Conservation (phyloP, 2,888 invertebrate species). For the Teinopalpus imperialis region DNA sequence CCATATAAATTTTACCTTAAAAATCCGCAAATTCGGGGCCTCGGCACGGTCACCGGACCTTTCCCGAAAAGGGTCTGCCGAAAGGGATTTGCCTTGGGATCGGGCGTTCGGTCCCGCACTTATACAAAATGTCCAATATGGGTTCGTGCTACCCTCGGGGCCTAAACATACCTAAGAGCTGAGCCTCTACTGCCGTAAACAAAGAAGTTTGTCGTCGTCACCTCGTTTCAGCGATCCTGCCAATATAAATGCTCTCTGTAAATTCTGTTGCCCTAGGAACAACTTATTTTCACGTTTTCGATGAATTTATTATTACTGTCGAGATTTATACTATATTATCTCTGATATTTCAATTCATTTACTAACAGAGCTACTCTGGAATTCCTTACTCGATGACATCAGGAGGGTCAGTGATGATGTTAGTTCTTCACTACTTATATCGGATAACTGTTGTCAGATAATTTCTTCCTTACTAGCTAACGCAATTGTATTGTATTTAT, state of each 20-base stretch:
- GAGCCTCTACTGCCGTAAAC: constrained; percentile 58
- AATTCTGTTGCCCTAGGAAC: constrained; percentile 11
- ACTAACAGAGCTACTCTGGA: too few relatives aligned
- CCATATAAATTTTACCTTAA: constrained; percentile 81
- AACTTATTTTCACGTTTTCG: too few relatives aligned
- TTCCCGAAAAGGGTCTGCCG: constrained; percentile 73
- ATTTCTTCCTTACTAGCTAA: too few relatives aligned
- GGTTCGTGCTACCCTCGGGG: constrained; percentile 54
- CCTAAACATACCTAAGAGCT: constrained; percentile 63
- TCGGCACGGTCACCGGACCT: constrained; percentile 71
- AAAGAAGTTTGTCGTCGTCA: constrained; percentile 70
- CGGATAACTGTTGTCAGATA: too few relatives aligned
- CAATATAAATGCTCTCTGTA: constrained; percentile 32
- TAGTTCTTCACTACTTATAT: too few relatives aligned
- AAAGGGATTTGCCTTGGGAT: constrained; percentile 80
- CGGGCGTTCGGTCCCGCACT: constrained; percentile 72
- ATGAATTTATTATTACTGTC: too few relatives aligned
- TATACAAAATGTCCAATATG: constrained; percentile 81
- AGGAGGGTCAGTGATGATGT: too few relatives aligned
- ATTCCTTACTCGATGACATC: too few relatives aligned
- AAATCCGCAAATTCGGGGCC: constrained; percentile 80
- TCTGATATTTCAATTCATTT: too few relatives aligned
- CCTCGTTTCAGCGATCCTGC: constrained; percentile 54
- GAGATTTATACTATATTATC: too few relatives aligned
- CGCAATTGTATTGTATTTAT: too few relatives aligned